Base-by-base conservation (phyloP, 2,797 vertebrate species). In the Lithobates sylvaticus region DNA sequence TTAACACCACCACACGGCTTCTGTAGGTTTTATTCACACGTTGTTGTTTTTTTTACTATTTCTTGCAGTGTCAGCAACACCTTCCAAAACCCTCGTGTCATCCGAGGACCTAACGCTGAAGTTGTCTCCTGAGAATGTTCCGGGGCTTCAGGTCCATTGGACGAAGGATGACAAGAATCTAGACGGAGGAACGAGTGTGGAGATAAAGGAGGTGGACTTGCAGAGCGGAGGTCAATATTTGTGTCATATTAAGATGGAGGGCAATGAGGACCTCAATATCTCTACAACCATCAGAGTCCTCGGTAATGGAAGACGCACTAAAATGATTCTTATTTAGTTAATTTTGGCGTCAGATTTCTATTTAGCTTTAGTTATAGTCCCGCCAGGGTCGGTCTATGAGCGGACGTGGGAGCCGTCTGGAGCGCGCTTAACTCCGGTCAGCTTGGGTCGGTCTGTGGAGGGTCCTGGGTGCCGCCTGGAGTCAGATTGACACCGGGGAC, bases 51-150 rank as follows among this genome's bases (percentile, higher is more conserved):
- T n/a, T 0, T 39, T 39, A 50, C 18, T 54, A 8, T 78, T 12
- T 50, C 50, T 42, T 47, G 10, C 71, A 84, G 75, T 84, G 1
- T 71, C 68, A 8, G 13, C 7, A 44, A 12, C 3, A 5, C 83
- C 83, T 15, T 77, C 75, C 39, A 5, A 10, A n/a, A 26, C 3
- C 29, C 67, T 84, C n/a, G 23, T 84, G 10, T 12, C 15, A 23
- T 77, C 75, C 8, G 83, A 84, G 69, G 50, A 78, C 34, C 68
- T 84, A 21, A 15, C 3, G 15, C 26, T 84, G 18, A 9, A 15
- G 21, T 12, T 68, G 3, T 78, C 50, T 69, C 32, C 78, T 8
- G 47, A 50, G 36, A 5, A n/a, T 9, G 7, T 32, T 23, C 23
- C 78, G 2, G 71, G 54, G 13, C 18, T 83, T 3, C 23, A 23